Percentiles rank a stretch among this genome's conserved stretches.
phyloP scores from a whole-genome alignment of 2,113 vertebrate species.

The Mystacornis crossleyi region DNA sequence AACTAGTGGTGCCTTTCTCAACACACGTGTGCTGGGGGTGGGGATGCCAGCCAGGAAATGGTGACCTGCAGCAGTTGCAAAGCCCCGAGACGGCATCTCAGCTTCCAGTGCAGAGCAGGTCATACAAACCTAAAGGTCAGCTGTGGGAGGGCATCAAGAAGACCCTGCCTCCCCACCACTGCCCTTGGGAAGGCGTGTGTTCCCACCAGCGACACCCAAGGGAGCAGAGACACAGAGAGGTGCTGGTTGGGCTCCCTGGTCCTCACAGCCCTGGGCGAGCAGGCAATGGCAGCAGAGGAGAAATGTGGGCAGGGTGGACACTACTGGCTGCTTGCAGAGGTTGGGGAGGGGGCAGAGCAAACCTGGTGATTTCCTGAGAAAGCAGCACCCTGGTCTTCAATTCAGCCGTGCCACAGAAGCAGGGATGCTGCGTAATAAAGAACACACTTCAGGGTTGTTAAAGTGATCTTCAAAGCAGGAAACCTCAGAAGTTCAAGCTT shows the following conservation, averaged over 20 bases:
- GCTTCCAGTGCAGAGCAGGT: background rate
- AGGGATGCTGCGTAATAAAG: background rate
- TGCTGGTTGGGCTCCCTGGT: fast-evolving
- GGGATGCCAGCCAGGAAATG: background rate
- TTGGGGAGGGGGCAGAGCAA: background rate
- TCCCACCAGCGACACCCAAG: background rate
- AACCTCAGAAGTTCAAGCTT: background rate
- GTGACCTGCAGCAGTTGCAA: background rate
- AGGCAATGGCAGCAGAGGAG: fast-evolving
- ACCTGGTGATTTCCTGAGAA: background rate
- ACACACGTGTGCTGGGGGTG: fast-evolving
- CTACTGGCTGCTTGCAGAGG: background rate
- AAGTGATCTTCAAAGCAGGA: background rate
- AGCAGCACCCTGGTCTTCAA: background rate
- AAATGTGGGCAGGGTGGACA: background rate
- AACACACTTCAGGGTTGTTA: background rate
- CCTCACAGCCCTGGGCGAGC: background rate
- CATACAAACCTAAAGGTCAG: background rate
- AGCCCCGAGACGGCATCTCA: background rate
- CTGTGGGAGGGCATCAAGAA: background rate
- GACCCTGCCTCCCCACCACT: background rate
- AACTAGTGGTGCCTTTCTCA: background rate
- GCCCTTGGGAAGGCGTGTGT: background rate
- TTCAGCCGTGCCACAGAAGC: background rate
- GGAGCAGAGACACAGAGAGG: background rate